Evolutionary conservation across 2,113 vertebrate genomes (phyloP).

Genomic region (Pangasianodon hypophthalmus): DNA sequence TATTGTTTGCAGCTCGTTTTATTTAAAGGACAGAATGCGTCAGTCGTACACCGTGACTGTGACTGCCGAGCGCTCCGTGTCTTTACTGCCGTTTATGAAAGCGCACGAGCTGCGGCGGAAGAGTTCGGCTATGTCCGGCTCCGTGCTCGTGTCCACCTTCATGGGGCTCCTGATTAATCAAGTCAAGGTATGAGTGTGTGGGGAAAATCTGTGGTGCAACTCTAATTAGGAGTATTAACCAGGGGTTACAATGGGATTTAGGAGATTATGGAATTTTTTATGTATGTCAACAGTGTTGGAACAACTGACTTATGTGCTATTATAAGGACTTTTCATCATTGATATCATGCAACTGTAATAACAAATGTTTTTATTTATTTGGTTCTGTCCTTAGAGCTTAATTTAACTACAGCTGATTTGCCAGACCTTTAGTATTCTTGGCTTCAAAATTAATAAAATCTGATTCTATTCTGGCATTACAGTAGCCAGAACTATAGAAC

Average conservation of each 20-base stretch:
- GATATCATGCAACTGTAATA: background rate
- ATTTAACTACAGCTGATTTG: background rate
- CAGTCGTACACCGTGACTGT: slow-evolving; percentile 91
- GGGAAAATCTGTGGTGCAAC: background rate
- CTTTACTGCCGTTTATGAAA: slow-evolving; percentile 80
- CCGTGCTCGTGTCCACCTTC: slow-evolving; percentile 91
- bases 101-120: slow-evolving; percentile 82
- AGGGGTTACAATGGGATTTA: background rate
- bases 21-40: slow-evolving; percentile 73
- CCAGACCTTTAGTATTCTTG: background rate
- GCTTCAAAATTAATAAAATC: background rate
- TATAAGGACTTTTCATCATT: background rate
- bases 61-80: slow-evolving; percentile 81
- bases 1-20: too few species aligned
- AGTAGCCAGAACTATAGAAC: background rate
- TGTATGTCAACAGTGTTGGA: background rate
- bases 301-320: background rate
- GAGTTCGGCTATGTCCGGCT: slow-evolving; percentile 78
- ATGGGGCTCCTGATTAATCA: slow-evolving; percentile 93
- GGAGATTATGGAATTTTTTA: background rate
- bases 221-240: background rate
- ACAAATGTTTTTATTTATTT: background rate
- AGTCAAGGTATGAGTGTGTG: slow-evolving; percentile 82
- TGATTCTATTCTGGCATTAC: background rate
- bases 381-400: background rate